Base-by-base conservation (phyloP, 2,113 vertebrate species). In the Thamnophis sirtalis region DNA sequence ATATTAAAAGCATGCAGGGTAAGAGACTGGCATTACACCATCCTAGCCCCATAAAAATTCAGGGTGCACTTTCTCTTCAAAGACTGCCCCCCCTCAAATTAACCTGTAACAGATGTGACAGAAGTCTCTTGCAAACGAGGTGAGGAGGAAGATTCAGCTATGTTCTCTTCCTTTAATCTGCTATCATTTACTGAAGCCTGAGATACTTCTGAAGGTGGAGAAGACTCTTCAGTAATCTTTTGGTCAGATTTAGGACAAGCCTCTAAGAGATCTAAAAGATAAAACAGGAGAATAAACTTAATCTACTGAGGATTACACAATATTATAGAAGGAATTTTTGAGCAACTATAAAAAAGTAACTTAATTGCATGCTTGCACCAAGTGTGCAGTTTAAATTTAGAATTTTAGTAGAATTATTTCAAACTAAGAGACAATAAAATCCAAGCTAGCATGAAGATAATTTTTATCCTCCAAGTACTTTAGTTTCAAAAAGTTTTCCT, bases 151-250 rank as follows among this genome's bases (percentile, higher is more conserved):
- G 95, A 90, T 43, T 96, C 96, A 93, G 96, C 96, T 94, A 86
- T 73, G 93, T 97, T 97, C 93, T 97, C 97, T 95, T 96, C 97
- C 96, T 97, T 96, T 89, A 96, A 95, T 89, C 87, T 94, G 91
- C 89, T 88, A 7, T 96, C 80, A 89, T 89, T 84, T 63, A 96
- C 92, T 63, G 22, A 88, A 73, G 96, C 48, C 5, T 92, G 95
- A 0, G 93, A 94, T 9, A 94, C 85, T 94, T 95, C 97, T 93
- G 92, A 93, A 73, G 94, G 92, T 9, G 93, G 94, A 91, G 95
- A 95, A 92, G 91, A 95, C 93, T 96, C 88, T 38, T 95, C 93
- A 91, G 93, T 68, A 43, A 94, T 94, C 63, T 96, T 96, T 93
- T 96, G 96, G 94, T 96, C 96, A 96, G 95, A 92, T 93, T 97